Evolutionary conservation across 2,888 invertebrate species (phyloP), one percentile per base, ranked within the genome.

Genomic region (Chymomyza fuscimana): DNA sequence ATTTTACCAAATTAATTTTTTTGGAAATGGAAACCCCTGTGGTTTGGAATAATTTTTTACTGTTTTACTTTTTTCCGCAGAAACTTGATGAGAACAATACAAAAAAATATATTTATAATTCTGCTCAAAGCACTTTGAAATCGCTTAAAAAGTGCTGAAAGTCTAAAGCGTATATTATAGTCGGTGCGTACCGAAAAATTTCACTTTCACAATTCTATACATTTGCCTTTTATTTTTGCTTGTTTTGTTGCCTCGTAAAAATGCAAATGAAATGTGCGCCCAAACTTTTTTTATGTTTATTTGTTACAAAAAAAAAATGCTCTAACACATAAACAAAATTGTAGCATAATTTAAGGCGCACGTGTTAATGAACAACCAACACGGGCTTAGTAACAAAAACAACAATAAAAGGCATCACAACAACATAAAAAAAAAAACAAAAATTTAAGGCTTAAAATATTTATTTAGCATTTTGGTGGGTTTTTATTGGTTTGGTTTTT

Each of bases 321-420:
- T 12, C 40, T 25, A 51, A 62, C 63, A 32, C 19, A 62, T 59
- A 69, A 59, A 32, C 46, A 69, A 72, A 70, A 69, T n/a, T 74
- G 72, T 74, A 72, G 84, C 84, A 83, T 86, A 88, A 68, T 81
- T 79, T 65, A 62, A 76, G 76, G 88, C 81, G 84, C 72, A 58
- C 51, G 25, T 29, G 70, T 73, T 77, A 74, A 74, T 72, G 67
- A 68, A 72, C 46, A 7, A 19, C 46, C 59, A 59, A 29, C 32
- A 59, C 10, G 59, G n/a, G 29, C 29, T 25, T 56, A 56, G 40
- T 69, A 80, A 70, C 73, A 73, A 79, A 52, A 69, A 52, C 60
- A 64, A 15, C 32, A 61, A 16, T 1, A 60, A 22, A 5, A 61
- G 10, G 32, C 40, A 54, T 32, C 3, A 59, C 32, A 59, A 59